These are phyloP conservation scores for Bhutanitis thaidina DNA, from an alignment of 2,888 invertebrate species.

Conservation along the genomic window DNA sequence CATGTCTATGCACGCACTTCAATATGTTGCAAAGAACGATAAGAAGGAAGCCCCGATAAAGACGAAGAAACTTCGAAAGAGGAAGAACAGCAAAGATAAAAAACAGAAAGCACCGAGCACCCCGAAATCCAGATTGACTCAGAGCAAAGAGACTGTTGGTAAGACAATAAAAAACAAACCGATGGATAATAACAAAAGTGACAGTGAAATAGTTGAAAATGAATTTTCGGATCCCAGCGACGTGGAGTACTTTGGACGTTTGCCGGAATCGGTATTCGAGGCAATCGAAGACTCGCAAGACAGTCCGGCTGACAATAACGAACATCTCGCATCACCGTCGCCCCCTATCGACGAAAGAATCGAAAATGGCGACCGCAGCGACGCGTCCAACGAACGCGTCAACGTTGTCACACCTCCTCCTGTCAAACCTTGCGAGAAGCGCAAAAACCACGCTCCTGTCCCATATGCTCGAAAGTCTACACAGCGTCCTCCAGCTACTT, in stretches of 20 bases:
- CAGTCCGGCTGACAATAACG: constrained; percentile 20
- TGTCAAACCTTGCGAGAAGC: constrained; percentile 16
- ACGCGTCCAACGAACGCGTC: background rate
- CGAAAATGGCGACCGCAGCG: constrained; percentile 3
- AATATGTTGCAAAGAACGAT: constrained; percentile 24
- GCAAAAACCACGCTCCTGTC: constrained; percentile 59
- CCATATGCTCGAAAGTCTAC: constrained; percentile 67
- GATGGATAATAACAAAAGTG: background rate
- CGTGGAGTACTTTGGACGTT: constrained; percentile 41
- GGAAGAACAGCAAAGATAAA: constrained; percentile 9
- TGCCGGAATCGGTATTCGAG: constrained; percentile 52
- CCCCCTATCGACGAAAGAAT: constrained; percentile 7
- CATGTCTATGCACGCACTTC: constrained; percentile 54
- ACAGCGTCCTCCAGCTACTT: constrained; percentile 68
- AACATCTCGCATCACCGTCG: background rate
- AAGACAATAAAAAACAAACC: background rate
- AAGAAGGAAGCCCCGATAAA: constrained; percentile 7
- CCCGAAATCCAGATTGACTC: background rate
- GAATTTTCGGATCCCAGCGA: constrained; percentile 53
- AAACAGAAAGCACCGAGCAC: background rate
- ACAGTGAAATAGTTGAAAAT: constrained; percentile 22
- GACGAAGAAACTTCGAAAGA: background rate
- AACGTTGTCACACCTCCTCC: background rate
- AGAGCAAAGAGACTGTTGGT: constrained; percentile 7
- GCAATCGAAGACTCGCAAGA: constrained; percentile 55